Evolutionary conservation across 2,888 invertebrate genomes (phyloP), one percentile per base, ranked within the genome.

Genomic region (Epinotia bilunana): DNA sequence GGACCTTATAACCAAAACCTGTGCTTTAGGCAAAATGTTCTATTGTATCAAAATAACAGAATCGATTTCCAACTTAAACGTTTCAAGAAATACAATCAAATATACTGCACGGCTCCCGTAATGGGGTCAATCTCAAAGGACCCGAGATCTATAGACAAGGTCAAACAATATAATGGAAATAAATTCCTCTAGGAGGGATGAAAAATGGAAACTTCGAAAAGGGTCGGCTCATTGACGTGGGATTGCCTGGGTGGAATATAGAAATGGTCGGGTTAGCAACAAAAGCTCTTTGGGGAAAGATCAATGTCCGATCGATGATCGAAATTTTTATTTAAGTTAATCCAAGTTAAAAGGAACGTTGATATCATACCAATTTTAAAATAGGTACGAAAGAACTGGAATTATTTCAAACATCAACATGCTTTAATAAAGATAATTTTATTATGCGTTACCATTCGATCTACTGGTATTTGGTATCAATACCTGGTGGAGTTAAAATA

Each of bases 101-200:
- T 61, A 55, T 18, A 73, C 53, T 53, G 67, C 53, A 61, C 72
- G 33, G 43, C 13, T 43, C 39, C 39, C 64, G 53, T 64, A 74
- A 65, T 53, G 74, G 64, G 60, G 53, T 74, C 58, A 64, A 74
- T 70, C 74, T 65, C 70, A 58, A 55, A 60, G 70, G 74, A 71
- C 70, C 63, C 69, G 60, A 74, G 69, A 70, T 70, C 69, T 58
- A 70, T 70, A 68, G 63, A 73, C 68, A 62, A 74, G 74, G 74
- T 71, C 74, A 65, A 71, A 64, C 74, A 74, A 55, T 55, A 74
- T 75, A 75, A 75, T 72, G 75, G 72, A 65, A 75, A 71, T 72
- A 67, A 71, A 75, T 75, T 75, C 67, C 75, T 67, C 60, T 58
- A 75, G 75, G 55, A 72, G 55, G 61, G 62, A 75, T 75, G 75